These are phyloP conservation scores for Drosophila pachea DNA, from an alignment of 1,140 invertebrate genomes.

Conservation along the genomic window DNA sequence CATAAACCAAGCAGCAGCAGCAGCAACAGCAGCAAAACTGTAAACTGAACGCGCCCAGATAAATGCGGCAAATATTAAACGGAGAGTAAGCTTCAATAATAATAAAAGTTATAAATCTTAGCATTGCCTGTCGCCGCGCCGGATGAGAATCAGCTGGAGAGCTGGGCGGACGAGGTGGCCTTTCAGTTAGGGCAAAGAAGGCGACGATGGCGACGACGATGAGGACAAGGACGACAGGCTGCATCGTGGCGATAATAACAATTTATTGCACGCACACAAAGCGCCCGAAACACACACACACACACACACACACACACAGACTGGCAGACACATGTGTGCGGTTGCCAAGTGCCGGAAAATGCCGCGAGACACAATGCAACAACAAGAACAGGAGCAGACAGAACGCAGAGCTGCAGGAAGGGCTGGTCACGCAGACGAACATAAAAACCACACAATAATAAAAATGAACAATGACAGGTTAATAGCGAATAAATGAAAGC, in stretches of 20 bases:
- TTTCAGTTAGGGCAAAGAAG: constrained; percentile 32
- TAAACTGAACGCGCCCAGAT: constrained; percentile 55
- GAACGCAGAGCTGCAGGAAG: neutral
- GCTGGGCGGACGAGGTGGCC: constrained; percentile 7
- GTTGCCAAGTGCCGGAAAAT: constrained; percentile 65
- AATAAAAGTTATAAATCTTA: constrained; percentile 78
- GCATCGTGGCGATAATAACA: constrained; percentile 77
- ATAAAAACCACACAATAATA: constrained; percentile 75
- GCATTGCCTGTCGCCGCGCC: constrained; percentile 49
- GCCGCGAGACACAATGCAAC: constrained; percentile 69
- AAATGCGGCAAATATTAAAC: constrained; percentile 65
- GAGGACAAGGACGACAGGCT: constrained; percentile 65
- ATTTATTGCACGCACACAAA: constrained; percentile 73
- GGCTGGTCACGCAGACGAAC: constrained; percentile 41
- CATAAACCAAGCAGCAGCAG: constrained; percentile 48
- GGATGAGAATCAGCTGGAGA: constrained; percentile 6
- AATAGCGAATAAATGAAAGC: constrained; percentile 79
- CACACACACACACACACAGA: constrained; percentile 22
- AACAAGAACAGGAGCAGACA: constrained; percentile 17
- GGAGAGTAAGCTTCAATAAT: constrained; percentile 75
- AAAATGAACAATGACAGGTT: constrained; percentile 79
- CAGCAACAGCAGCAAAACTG: constrained; percentile 8
- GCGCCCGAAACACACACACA: constrained; percentile 31
- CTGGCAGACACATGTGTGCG: constrained; percentile 49
- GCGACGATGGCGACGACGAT: too few species aligned